These are phyloP conservation scores for Sinocyclocheilus anophthalmus DNA, from an alignment of 2,113 vertebrate genomes.

Conservation along the genomic window DNA sequence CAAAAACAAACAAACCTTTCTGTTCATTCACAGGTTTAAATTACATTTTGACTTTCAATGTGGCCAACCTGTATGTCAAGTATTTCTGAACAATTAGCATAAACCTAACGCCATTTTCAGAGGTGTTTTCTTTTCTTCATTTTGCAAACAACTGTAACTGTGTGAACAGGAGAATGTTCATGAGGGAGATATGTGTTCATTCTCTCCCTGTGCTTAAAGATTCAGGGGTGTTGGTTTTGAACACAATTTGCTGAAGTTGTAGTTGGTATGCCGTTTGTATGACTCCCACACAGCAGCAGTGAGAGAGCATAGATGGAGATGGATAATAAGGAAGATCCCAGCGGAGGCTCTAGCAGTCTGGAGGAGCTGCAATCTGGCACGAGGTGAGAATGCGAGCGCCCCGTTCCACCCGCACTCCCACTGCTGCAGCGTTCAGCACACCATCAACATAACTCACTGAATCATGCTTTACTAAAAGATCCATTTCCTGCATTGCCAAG, in stretches of 20 bases:
- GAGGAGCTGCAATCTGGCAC: slow-evolving; percentile 19
- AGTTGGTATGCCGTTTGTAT: slow-evolving; percentile 13
- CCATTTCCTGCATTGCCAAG: neutral
- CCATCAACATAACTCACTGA: neutral
- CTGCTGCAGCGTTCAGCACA: slow-evolving; percentile 22
- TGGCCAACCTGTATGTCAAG: too few species aligned
- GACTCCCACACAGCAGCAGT: slow-evolving; percentile 25
- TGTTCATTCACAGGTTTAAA: too few species aligned
- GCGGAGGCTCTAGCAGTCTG: slow-evolving; percentile 14
- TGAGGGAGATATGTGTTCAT: neutral
- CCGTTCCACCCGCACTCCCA: slow-evolving; percentile 16
- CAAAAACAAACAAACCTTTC: too few species aligned
- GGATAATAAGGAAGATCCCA: slow-evolving; percentile 8
- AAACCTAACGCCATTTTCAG: slow-evolving; percentile 18
- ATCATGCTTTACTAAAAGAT: neutral
- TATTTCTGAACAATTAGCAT: slow-evolving; percentile 33
- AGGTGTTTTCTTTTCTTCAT: slow-evolving; percentile 1
- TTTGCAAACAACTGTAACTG: neutral
- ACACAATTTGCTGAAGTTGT: neutral
- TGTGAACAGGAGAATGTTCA: neutral
- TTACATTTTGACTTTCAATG: too few species aligned
- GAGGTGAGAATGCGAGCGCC: slow-evolving; percentile 21
- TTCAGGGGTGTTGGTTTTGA: neutral
- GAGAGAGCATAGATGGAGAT: slow-evolving; percentile 12
- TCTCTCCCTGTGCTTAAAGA: neutral